Evolutionary conservation across 2,797 vertebrate genomes (phyloP), one percentile per base, ranked within the genome.

Genomic region (Semotilus atromaculatus): DNA sequence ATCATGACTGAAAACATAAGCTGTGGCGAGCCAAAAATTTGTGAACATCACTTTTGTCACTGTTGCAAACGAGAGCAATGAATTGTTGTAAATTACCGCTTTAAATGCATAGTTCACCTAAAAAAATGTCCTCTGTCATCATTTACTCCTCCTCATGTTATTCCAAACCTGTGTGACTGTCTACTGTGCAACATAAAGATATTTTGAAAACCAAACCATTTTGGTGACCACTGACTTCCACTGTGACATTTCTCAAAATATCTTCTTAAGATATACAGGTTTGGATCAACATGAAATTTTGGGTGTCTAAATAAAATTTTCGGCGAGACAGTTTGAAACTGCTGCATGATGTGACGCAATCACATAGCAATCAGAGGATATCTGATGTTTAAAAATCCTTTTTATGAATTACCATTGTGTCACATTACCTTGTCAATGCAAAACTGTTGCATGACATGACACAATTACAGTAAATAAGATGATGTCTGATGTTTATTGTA

Each of bases 1-100:
- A 60, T 66, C 82, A 36, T 7, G 36, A 88, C 83, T 88, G 55
- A 86, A 82, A 85, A 88, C 82, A 90, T 74, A 80, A 74, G 48
- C 66, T 26, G 29, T 36, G 36, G 23, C n/a, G 21, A 53, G 67
- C 74, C 48, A 83, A 79, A 81, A 66, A 53, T 68, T 73, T 4
- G 4, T 48, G 29, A 77, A 55, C 18, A 67, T 29, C 36, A 78
- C 53, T 78, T 77, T 36, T 70, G 71, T 53, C 31, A 21, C 14
- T 8, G 19, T 36, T 23, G 76, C 14, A 77, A 36, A 71, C 1
- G 8, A 78, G 64, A 70, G 74, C 21, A 36, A 1, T 51, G 13
- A 19, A 36, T 21, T 67, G 19, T 67, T 66, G 38, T 34, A 80
- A 80, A 79, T 48, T 34, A 48, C 11, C 16, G 11, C 29, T 19